Evolutionary conservation across 2,113 vertebrate species (phyloP), one percentile per base, ranked within the genome.

Genomic region (Xenus cinereus): DNA sequence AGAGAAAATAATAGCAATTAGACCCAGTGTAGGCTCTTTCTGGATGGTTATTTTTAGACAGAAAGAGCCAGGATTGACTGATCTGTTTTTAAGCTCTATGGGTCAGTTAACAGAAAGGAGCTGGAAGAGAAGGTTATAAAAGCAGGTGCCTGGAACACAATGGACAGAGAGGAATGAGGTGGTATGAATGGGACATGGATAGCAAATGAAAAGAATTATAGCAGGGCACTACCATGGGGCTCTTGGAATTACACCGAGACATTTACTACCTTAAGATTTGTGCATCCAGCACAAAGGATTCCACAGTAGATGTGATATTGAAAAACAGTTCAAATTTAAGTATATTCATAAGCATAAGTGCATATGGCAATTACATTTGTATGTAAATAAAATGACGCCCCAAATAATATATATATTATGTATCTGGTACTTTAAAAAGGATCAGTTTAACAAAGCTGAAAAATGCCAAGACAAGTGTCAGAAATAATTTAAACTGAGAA

Each of bases 1-100:
- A 95, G 86, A 92, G 79, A 87, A 96, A 95, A 90, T 84, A 92
- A 82, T 2, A 63, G 88, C 84, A 87, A 84, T 92, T 87, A 89
- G 82, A 68, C 48, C 35, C 75, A 41, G 76, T 56, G 64, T n/a
- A 90, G 75, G 81, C 75, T 90, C 88, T 60, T 87, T 68, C 90
- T 80, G 63, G 68, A n/a, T 41, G 57, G 48, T 28, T 95, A 96
- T 92, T 94, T 91, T 95, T 78, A 95, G 84, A 53, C 6, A 94
- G 63, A 89, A 96, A 88, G 50, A 64, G 80, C 54, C 60, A 77
- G 84, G 45, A 78, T 10, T 76, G 81, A 86, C 51, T 64, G 84
- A 64, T 80, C 56, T 81, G 93, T 15, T 78, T 92, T 87, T 60
- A 90, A 92, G 43, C 37, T 87, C 39, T 63, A 54, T 24, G 50